A percentile compares a stretch with the other conserved stretches of the same genome.
phyloP scores from a whole-genome alignment of 2,113 vertebrate species.

The Meleagris gallopavo region DNA sequence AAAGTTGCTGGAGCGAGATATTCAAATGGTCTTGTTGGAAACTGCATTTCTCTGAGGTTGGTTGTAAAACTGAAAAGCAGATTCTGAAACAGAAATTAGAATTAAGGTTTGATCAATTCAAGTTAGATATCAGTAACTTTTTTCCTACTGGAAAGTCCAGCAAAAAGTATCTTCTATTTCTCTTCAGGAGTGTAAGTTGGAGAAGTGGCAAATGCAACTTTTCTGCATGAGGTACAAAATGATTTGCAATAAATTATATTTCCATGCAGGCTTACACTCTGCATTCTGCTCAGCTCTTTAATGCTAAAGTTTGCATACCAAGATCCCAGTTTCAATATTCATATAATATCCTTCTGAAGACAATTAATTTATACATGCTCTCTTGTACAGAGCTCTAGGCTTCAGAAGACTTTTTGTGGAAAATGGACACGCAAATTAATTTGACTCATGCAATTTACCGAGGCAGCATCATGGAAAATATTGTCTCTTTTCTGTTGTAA shows the following conservation, averaged over 20 bases:
- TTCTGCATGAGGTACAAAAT: not conserved
- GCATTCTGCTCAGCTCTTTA: not conserved
- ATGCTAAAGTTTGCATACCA: not conserved
- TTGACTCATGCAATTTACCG: slow-evolving; percentile 49
- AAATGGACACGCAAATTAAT: slow-evolving; percentile 50
- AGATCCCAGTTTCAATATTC: not conserved
- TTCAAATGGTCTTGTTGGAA: not conserved
- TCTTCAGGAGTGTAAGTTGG: not conserved
- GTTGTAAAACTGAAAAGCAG: not conserved
- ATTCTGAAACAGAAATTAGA: not conserved
- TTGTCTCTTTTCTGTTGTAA: slow-evolving; percentile 41
- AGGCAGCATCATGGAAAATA: slow-evolving; percentile 51
- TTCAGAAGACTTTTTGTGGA: not conserved
- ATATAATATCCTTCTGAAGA: not conserved
- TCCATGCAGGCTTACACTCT: not conserved
- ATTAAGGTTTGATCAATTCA: not conserved
- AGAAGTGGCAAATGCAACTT: not conserved
- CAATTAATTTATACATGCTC: not conserved
- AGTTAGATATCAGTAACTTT: not conserved
- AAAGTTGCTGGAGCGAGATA: not conserved
- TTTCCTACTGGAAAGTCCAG: not conserved
- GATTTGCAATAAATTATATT: not conserved
- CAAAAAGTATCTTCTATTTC: not conserved
- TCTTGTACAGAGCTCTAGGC: not conserved
- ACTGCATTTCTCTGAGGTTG: not conserved